Evolutionary conservation across 1,140 invertebrate species (phyloP), one percentile per base, ranked within the genome.

Genomic region (Drosophila pectinifera): DNA sequence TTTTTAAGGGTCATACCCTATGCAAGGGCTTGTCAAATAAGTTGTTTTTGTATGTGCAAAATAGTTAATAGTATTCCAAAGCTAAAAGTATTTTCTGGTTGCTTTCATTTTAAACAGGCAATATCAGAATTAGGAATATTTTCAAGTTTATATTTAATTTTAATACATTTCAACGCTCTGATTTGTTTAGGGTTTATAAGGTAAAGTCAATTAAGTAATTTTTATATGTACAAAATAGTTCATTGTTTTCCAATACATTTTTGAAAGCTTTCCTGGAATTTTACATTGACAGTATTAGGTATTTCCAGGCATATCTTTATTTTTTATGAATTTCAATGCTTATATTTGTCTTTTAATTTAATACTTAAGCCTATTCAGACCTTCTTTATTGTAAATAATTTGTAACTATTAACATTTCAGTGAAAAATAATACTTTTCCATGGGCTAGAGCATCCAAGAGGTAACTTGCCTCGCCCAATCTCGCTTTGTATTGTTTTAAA

Each of bases 401-500:
- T 28, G 7, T 28, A 28, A 7, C 26, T 28, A 28, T 28, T 7
- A 7, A 1, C 7, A 28, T 28, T 28, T 28, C 2, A 28, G 8
- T 28, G 7, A 8, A 13, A 18, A 3, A 16, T 6, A 0, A 0
- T 0, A 16, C 3, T 55, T 16, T 13, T 2, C 1, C 4, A 2
- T 1, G 1, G 26, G 22, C 18, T 4, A 63, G 59, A 48, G 63
- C 13, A 64, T 67, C 31, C 13, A 1, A 4, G 1, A 16, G 7
- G 5, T 14, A 24, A 4, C 36, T 58, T n/a, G 6, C 24, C 0
- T 20, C 1, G 3, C 22, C 20, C 1, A 16, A 18, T n/a, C 13
- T 18, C 39, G 5, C 5, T 34, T 5, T 16, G 49, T 46, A 72
- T 72, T 76, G 65, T 64, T 80, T 64, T 43, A 73, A 55, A 57